Evolutionary conservation across 2,888 invertebrate genomes (phyloP).

Genomic region (Trachelus tabidus): DNA sequence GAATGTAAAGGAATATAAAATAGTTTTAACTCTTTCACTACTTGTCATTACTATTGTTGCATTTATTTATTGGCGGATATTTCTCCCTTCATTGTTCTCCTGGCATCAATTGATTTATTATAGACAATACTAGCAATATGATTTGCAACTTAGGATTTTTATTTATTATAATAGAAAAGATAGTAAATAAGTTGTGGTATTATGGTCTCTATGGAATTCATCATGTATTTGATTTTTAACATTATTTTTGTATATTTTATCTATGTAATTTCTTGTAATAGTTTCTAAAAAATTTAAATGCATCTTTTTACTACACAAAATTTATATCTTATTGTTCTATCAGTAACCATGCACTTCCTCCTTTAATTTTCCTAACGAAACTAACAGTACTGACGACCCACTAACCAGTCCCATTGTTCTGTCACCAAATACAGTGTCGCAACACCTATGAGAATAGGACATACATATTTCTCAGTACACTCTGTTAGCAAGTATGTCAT

Average conservation of each 20-base stretch:
- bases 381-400: slow-evolving; percentile 3
- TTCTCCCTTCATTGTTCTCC: background rate
- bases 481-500: background rate
- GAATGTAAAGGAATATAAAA: background rate
- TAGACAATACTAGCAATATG: background rate
- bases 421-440: background rate
- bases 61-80: background rate
- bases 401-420: slow-evolving; percentile 4
- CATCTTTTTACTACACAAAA: no score
- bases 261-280: no score
- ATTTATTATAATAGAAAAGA: no score
- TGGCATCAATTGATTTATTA: background rate
- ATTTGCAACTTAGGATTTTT: no score
- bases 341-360: background rate
- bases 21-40: background rate
- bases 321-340: no score
- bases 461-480: background rate
- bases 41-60: background rate
- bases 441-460: background rate
- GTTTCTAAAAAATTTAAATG: no score
- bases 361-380: background rate
- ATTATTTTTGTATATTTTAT: no score
- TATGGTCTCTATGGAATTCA: no score
- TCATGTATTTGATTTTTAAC: no score
- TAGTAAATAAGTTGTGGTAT: no score